Evolutionary conservation across 2,113 vertebrate species (phyloP), one percentile per base, ranked within the genome.

Genomic region (Ascaphus truei): DNA sequence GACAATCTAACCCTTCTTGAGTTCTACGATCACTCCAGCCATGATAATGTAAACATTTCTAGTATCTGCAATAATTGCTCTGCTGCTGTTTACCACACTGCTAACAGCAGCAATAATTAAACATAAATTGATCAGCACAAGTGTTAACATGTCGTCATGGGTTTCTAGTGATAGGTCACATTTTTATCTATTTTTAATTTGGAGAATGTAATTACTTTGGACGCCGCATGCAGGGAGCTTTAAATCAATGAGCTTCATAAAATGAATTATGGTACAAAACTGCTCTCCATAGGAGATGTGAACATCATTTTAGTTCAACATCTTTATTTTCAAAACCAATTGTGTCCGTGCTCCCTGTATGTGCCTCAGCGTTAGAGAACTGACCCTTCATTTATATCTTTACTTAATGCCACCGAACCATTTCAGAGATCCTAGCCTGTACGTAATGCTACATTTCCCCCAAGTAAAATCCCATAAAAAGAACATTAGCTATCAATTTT

Each of bases 151-250:
- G 65, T 73, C 72, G 78, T 79, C 60, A 51, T 53, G 66, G 68
- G 66, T 57, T 78, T 62, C 74, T 66, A 62, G 52, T 75, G 75
- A 72, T 77, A 79, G 78, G 78, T 79, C 71, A 78, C 77, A 71
- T 79, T 83, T 76, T 82, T 81, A 81, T 80, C 75, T 80, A 51
- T 59, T 72, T 73, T 80, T 81, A 76, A 80, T 82, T 84, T 76
- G 74, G 73, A 80, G 59, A 74, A 64, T 78, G 80, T 83, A 84
- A 85, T 83, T 80, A 63, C 75, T 77, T 79, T 48, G 66, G 72
- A 79, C 77, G 73, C 78, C 73, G 67, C 67, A n/a, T 41, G 67
- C 33, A 22, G 65, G 62, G 72, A 78, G 76, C 78, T 73, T 65
- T 76, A 79, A 78, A 74, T 60, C 63, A 72, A 52, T 73, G 73